phyloP scores from a whole-genome alignment of 2,888 invertebrate species.

The Phanerotoma sp. region DNA sequence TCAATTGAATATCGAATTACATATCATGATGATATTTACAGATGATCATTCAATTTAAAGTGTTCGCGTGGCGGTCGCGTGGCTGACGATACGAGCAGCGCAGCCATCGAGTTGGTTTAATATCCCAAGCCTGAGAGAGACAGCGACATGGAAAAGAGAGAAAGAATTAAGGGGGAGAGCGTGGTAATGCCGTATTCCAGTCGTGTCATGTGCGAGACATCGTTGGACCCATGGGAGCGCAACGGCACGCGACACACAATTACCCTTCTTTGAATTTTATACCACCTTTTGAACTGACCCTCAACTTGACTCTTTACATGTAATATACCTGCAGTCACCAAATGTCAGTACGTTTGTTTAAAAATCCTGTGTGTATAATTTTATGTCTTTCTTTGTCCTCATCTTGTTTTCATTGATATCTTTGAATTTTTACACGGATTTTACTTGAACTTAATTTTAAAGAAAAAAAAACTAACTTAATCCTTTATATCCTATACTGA shows the following conservation, averaged over 20 bases:
- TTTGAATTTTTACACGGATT: no score
- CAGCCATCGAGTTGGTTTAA: neutral
- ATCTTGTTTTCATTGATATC: no score
- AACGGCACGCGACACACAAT: constrained; percentile 46
- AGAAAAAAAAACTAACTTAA: no score
- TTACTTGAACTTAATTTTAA: no score
- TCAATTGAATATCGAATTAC: neutral
- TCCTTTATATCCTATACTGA: no score
- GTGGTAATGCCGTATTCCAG: constrained; percentile 20
- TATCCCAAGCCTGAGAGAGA: constrained; percentile 4
- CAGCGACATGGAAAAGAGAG: neutral
- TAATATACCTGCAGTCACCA: neutral
- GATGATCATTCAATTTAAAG: constrained; percentile 27
- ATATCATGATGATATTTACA: neutral
- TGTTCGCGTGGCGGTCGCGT: constrained; percentile 38
- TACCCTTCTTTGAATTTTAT: constrained; percentile 21
- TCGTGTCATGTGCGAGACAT: constrained; percentile 51
- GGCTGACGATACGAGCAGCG: constrained; percentile 25
- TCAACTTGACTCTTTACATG: neutral
- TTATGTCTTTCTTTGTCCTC: no score
- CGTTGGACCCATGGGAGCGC: constrained; percentile 43
- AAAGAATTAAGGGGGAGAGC: neutral
- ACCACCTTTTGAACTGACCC: neutral
- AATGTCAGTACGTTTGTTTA: neutral
- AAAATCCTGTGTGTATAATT: neutral